Conservation (phyloP, 1,140 invertebrate species). For the Sitobion miscanthi region DNA sequence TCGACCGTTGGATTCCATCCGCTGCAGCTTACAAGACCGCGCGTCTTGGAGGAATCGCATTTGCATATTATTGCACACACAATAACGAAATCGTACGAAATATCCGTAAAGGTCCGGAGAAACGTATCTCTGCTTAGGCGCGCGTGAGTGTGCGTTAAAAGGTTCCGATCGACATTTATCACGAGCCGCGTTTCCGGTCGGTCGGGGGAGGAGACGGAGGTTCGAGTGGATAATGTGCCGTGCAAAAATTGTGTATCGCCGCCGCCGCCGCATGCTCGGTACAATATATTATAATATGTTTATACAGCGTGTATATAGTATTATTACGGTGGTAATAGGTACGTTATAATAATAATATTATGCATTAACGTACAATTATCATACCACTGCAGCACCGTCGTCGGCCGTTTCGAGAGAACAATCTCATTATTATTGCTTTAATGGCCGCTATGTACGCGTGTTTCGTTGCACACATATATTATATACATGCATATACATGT, state of each 20-base stretch:
- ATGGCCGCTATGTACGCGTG: too few species aligned
- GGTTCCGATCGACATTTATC: slow-evolving; percentile 39
- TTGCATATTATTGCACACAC: too few species aligned
- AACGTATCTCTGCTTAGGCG: too few species aligned
- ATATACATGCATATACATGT: background rate
- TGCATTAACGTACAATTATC: too few species aligned
- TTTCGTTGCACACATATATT: too few species aligned
- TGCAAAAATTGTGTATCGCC: background rate
- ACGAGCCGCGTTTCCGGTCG: background rate
- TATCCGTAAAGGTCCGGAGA: too few species aligned
- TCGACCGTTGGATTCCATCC: background rate
- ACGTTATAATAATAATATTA: too few species aligned
- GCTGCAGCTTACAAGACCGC: background rate
- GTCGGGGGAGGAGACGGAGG: background rate
- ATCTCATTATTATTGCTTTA: too few species aligned
- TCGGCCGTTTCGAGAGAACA: too few species aligned
- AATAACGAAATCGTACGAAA: too few species aligned
- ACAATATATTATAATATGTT: background rate
- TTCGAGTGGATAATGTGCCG: background rate
- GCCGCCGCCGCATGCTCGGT: background rate
- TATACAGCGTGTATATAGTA: background rate
- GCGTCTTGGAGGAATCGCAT: too few species aligned
- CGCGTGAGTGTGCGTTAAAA: background rate
- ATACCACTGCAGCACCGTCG: too few species aligned
- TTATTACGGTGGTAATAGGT: background rate